Base-by-base conservation (phyloP, 2,113 vertebrate species). In the Bufo bufo region DNA sequence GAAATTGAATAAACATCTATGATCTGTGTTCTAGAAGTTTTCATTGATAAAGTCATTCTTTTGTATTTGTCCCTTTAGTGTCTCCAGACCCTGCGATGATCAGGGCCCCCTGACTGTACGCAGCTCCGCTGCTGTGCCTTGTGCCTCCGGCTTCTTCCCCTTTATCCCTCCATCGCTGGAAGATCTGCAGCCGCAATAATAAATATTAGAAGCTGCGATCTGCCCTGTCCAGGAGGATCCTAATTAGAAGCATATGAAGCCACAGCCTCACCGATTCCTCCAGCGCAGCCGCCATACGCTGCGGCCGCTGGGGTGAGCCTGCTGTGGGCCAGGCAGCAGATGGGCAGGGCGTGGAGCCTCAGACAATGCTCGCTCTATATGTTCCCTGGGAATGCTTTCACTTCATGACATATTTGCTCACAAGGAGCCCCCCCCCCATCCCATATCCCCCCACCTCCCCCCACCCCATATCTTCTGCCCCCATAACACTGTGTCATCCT, bases 301-400 rank as follows among this genome's bases (percentile, higher is more conserved):
- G 50, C 52, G 49, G 50, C 54, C 66, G 17, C 17, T 23, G 65
- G 77, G 49, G 63, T 71, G 23, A 72, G 66, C 78, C 78, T 61
- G 77, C 85, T 87, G 86, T 56, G 86, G 86, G 86, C 82, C 86
- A 61, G 52, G 66, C 65, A 82, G 77, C 86, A 87, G 86, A 69
- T 82, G 86, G 78, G 49, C 13, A 54, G 78, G 85, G 61, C 50
- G 50, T 49, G 65, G 63, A 82, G 77, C 19, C n/a, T 20, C 17
- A 77, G 80, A 88, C 87, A 88, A 83, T 84, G 45, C 80, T 43
- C 10, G 16, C 58, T 54, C 87, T 83, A 84, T 77, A 84, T 66
- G 61, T 65, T 88, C 87, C 69, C 87, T 87, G 86, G 86, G 86
- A 87, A 87, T 82, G 45, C 50, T 58, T 61, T 72, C 66, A n/a